Evolutionary conservation across 1,140 invertebrate species (phyloP).

Genomic region (Ylistrum balloti): DNA sequence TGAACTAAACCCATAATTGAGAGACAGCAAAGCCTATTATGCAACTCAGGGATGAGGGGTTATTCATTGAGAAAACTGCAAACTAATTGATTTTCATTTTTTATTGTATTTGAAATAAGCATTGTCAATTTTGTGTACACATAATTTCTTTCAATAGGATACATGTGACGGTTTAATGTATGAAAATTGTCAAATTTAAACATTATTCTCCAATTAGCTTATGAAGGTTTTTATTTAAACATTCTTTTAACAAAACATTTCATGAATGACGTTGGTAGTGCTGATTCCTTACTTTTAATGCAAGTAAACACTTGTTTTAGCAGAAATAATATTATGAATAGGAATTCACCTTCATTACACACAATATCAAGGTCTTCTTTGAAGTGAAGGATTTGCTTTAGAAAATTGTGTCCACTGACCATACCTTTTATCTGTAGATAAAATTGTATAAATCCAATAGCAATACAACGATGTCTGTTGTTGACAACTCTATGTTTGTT

Average conservation of each 20-base stretch:
- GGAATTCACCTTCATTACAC: neutral
- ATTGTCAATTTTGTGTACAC: neutral
- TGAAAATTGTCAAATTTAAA: neutral
- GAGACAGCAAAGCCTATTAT: conserved; percentile 38
- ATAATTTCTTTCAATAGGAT: neutral
- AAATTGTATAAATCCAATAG: too few relatives aligned
- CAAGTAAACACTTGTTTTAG: neutral
- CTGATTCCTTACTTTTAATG: neutral
- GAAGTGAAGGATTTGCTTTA: too few relatives aligned
- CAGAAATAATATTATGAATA: neutral
- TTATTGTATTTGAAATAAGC: conserved; percentile 26
- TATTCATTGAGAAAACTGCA: neutral
- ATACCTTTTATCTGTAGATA: too few relatives aligned
- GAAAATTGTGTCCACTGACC: too few relatives aligned
- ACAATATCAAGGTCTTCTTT: too few relatives aligned
- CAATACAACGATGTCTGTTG: too few relatives aligned
- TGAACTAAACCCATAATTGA: neutral
- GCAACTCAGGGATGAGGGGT: conserved; percentile 27
- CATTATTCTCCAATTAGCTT: neutral
- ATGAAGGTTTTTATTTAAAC: neutral
- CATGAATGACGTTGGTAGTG: neutral
- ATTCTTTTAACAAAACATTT: neutral
- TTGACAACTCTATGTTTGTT: too few relatives aligned
- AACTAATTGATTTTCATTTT: neutral
- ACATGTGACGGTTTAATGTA: neutral